phyloP scores from a whole-genome alignment of 2,113 vertebrate genomes.

The Romanogobio albipinnatus region DNA sequence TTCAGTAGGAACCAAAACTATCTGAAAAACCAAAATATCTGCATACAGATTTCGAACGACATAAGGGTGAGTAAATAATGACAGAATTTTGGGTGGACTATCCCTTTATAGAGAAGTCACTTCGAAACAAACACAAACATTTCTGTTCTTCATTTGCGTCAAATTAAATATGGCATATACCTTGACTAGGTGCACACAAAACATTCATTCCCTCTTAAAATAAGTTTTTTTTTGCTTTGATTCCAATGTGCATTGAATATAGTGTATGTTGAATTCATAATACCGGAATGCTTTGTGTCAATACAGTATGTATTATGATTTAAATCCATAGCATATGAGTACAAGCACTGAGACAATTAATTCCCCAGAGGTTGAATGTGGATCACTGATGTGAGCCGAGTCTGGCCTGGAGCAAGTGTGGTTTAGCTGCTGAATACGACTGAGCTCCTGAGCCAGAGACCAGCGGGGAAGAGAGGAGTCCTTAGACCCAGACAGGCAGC shows the following conservation, averaged over 20 bases:
- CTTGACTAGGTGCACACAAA: neutral
- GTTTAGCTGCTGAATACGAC: constrained; percentile 64
- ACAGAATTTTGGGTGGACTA: neutral
- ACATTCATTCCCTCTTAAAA: neutral
- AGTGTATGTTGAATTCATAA: neutral
- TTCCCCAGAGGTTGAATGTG: constrained; percentile 43
- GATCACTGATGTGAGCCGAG: constrained; percentile 51
- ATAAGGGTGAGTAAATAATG: too few relatives aligned
- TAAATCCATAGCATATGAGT: constrained; percentile 21
- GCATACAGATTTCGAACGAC: too few relatives aligned
- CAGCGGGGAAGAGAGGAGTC: constrained; percentile 64
- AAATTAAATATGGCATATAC: neutral
- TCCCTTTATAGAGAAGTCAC: neutral
- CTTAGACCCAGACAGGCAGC: constrained; percentile 57
- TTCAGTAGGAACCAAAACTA: too few relatives aligned
- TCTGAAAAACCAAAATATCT: too few relatives aligned
- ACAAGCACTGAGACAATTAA: constrained; percentile 34
- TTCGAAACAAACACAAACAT: neutral
- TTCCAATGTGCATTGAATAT: neutral
- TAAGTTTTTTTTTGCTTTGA: neutral
- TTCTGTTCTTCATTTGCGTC: neutral
- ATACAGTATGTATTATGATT: neutral
- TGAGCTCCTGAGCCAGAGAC: constrained; percentile 64
- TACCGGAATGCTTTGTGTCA: neutral
- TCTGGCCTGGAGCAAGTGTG: constrained; percentile 55